Evolutionary conservation across 2,888 invertebrate species (phyloP), one percentile per base, ranked within the genome.

Genomic region (Hyposoter didymator): DNA sequence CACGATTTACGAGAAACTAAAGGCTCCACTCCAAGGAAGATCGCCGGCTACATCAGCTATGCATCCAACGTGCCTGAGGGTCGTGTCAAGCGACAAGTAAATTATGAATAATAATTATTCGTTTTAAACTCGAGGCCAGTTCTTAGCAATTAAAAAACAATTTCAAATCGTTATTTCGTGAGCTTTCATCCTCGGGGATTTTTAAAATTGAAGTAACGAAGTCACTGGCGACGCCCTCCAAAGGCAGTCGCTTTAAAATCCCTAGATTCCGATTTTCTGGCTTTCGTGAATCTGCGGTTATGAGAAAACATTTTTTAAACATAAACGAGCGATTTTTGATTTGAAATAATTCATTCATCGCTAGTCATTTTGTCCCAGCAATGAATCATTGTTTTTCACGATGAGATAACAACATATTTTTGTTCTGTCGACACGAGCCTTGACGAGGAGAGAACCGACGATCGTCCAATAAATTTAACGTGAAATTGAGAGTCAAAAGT

Each of bases 41-140:
- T 93, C 49, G 85, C 90, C 52, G 91, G 90, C 72, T 91, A 92
- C 83, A 90, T 93, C 78, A 91, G 89, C 84, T 91, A 89, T 72
- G 88, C 87, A 0, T 91, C 92, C 2, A 86, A 89, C 72, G 78
- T 89, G 76, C 88, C 91, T 35, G 89, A 90, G 69, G 78, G 73
- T 28, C 88, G 89, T 45, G 84, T 92, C n/a, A 91, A 90, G 73
- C 90, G 90, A 78, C 90, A 90, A 89, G 93, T 92, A 89, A 91
- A 87, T 78, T 55, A 69, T 76, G 47, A 62, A 70, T 70, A 19
- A 78, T 69, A 47, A 74, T 66, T 62, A 49, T 67, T 70, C 28
- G 59, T 55, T 75, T 62, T 6, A 69, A 45, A 43, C 43, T 69
- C 78, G 35, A 64, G n/a, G 39, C 64, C 19, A 85, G 62, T n/a